Base-by-base conservation (phyloP, 2,113 vertebrate genomes). In the Puma concolor region DNA sequence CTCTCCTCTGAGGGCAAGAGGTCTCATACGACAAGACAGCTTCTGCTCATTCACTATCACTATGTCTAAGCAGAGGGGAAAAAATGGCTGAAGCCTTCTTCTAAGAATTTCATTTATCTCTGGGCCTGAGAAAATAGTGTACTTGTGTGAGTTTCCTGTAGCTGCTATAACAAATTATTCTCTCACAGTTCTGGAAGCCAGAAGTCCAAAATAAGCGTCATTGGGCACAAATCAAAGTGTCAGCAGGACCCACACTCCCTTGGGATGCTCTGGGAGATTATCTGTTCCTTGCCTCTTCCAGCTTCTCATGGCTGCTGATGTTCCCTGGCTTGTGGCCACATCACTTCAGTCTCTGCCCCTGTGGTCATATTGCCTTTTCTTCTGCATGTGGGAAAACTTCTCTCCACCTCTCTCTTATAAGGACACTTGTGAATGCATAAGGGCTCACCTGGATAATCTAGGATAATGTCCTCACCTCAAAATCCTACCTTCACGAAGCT, bases 241-340 rank as follows among this genome's bases (percentile, higher is more conserved):
- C 33, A 60, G 33, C 2, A 85, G 72, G 54, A 16, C 44, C 38
- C 17, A 0, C 10, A 8, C 17, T 38, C 38, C 23, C 19, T 48
- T 14, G 2, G 0, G 7, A 17, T 33, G 17, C 27, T n/a, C 72
- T 33, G 36, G 60, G 31, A 41, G 50, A 3, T 36, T 21, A 33
- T 29, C 60, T 1, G 0, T 66, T 33, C 31, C 66, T 82, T 3
- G 1, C 54, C 11, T 91, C 54, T 25, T 63, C 36, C 54, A 57
- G 54, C 54, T 57, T 57, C 54, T 57, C 27, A 67, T 5, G 8
- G 52, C 87, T 50, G 25, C 66, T 2, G 3, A 5, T 54, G 7
- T 27, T 66, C 13, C 74, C 90, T 88, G 38, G 71, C 54, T 71
- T 54, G 50, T 48, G 92, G 60, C 54, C 17, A 4, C 19, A 15